A percentile compares a stretch with the other conserved stretches of the same genome.
Evolutionary conservation across 1,140 invertebrate species (phyloP).

Genomic region (Choristoneura fumiferana): DNA sequence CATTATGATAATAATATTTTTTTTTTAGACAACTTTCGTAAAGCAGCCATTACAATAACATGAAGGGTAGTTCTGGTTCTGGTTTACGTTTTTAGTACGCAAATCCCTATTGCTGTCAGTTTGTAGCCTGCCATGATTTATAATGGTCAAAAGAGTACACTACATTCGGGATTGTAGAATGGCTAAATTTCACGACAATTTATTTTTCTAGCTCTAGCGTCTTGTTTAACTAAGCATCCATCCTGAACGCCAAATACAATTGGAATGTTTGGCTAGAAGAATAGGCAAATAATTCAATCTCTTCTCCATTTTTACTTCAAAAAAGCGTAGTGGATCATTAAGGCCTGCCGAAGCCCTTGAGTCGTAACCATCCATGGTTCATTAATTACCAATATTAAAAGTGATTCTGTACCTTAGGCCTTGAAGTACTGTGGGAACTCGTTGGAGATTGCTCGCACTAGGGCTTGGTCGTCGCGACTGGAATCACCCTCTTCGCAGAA

Average conservation of each 20-base stretch:
- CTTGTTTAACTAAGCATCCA: not conserved
- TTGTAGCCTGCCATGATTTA: too few species aligned
- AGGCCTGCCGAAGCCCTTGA: not conserved
- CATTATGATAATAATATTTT: too few species aligned
- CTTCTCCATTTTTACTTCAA: too few species aligned
- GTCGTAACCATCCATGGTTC: not conserved
- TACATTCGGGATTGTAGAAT: not conserved
- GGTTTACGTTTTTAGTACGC: too few species aligned
- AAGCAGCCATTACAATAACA: too few species aligned
- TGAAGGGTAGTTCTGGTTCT: too few species aligned
- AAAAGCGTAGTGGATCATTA: not conserved
- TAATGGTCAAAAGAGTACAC: too few species aligned
- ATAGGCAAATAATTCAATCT: not conserved
- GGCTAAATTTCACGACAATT: not conserved
- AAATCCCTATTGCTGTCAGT: too few species aligned
- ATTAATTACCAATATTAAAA: not conserved
- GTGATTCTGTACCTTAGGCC: slow-evolving; percentile 59
- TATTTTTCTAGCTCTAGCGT: slow-evolving; percentile 9
- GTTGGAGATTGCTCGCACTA: slow-evolving; percentile 88
- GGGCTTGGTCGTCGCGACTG: slow-evolving; percentile 85
- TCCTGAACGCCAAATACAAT: not conserved
- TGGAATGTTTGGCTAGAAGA: not conserved
- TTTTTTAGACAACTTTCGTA: too few species aligned
- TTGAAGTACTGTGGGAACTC: slow-evolving; percentile 92
- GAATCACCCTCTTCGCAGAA: slow-evolving; percentile 88